A percentile compares a stretch with the other conserved stretches of the same genome.
phyloP scores from a whole-genome alignment of 2,113 vertebrate species.

The Drymodes brunneopygia region DNA sequence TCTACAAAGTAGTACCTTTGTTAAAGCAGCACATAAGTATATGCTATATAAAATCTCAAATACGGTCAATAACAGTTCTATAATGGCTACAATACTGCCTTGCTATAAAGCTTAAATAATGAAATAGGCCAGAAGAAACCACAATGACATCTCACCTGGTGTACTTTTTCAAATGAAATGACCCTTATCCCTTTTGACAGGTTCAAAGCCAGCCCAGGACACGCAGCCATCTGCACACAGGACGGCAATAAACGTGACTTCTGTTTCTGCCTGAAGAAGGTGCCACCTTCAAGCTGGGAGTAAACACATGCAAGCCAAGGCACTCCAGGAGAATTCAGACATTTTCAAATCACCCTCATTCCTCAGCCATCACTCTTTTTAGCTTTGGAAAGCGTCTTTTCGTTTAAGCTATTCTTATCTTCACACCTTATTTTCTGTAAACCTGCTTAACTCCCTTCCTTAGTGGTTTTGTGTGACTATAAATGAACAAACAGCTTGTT shows the following conservation, averaged over 20 bases:
- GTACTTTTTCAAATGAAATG: background rate
- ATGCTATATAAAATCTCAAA: background rate
- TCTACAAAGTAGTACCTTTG: background rate
- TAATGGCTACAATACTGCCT: background rate
- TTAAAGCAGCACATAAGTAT: background rate
- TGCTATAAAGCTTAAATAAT: background rate
- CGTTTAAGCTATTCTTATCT: background rate
- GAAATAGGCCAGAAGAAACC: background rate
- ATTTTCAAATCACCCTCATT: background rate
- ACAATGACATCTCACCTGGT: background rate
- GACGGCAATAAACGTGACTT: background rate
- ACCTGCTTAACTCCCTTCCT: background rate
- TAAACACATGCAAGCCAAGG: background rate
- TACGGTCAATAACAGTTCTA: background rate
- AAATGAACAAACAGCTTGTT: background rate
- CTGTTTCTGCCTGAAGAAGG: constrained; percentile 21
- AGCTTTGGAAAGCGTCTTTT: background rate
- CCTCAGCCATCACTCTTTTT: background rate
- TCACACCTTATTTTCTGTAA: background rate
- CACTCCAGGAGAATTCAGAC: background rate
- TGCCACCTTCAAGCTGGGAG: constrained; percentile 53
- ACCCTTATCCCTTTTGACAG: constrained; percentile 38
- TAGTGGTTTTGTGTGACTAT: background rate
- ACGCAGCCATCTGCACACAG: constrained; percentile 40
- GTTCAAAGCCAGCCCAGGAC: constrained; percentile 44